phyloP scores from a whole-genome alignment of 2,888 invertebrate genomes.

The Euzophera pinguis region DNA sequence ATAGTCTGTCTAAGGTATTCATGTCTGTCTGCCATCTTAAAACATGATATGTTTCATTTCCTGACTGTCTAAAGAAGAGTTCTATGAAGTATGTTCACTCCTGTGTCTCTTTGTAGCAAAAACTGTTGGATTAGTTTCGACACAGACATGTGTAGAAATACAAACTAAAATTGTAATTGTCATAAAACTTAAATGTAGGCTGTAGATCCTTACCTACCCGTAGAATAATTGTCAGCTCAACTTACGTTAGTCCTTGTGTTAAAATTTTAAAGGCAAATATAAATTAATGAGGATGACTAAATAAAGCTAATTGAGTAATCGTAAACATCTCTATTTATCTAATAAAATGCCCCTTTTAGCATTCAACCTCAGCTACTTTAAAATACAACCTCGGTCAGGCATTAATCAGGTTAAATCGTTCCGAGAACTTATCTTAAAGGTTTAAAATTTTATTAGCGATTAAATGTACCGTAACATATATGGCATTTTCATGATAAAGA shows the following conservation, averaged over 20 bases:
- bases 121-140: no score
- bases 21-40: no score
- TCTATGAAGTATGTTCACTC: no score
- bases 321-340: constrained; percentile 1
- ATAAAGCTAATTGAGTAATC: not conserved
- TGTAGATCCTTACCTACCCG: no score
- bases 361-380: not conserved
- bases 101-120: no score
- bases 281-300: not conserved
- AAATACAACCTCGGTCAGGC: constrained; percentile 7
- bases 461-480: constrained; percentile 10
- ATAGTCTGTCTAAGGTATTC: not conserved
- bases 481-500: constrained; percentile 13
- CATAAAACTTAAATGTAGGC: no score
- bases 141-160: no score
- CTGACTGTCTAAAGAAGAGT: no score
- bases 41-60: no score
- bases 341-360: not conserved
- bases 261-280: not conserved
- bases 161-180: no score
- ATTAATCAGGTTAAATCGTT: constrained; percentile 8
- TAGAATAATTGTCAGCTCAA: not conserved
- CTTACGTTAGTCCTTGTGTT: not conserved
- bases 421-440: constrained; percentile 7
- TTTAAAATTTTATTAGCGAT: constrained; percentile 10